phyloP scores from a whole-genome alignment of 1,140 invertebrate species.

The Yoshiicerus persimilis region DNA sequence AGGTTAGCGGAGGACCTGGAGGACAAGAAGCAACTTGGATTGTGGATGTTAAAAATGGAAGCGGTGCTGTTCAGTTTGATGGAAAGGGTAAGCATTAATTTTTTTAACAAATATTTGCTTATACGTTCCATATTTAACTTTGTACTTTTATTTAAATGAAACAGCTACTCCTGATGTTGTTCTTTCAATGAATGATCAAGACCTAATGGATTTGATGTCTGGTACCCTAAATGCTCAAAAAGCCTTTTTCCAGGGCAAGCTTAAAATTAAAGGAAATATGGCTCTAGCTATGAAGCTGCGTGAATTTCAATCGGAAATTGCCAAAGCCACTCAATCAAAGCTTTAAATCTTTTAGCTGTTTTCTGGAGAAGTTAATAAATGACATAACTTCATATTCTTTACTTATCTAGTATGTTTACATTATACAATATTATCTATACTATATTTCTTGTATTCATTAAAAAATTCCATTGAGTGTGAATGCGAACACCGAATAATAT shows the following conservation, averaged over 20 bases:
- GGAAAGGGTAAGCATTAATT: conserved; percentile 61
- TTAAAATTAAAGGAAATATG: conserved; percentile 95
- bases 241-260: conserved; percentile 96
- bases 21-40: conserved; percentile 83
- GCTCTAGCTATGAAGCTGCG: conserved; percentile 91
- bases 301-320: conserved; percentile 77
- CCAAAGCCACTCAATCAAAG: conserved; percentile 69
- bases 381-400: too few relatives aligned
- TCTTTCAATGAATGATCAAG: conserved; percentile 81
- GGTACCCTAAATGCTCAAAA: conserved; percentile 92
- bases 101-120: background rate
- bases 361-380: background rate
- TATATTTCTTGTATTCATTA: too few relatives aligned
- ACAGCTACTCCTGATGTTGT: conserved; percentile 86
- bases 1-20: conserved; percentile 59
- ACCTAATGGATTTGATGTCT: conserved; percentile 80
- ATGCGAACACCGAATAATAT: too few relatives aligned
- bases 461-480: too few relatives aligned
- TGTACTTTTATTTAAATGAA: conserved; percentile 39
- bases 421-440: too few relatives aligned
- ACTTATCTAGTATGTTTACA: too few relatives aligned
- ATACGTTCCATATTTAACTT: background rate
- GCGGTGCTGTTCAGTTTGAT: conserved; percentile 77
- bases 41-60: conserved; percentile 84
- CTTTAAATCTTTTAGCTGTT: conserved; percentile 61